Evolutionary conservation across 1,140 invertebrate species (phyloP).

Genomic region (Drosophila busckii): DNA sequence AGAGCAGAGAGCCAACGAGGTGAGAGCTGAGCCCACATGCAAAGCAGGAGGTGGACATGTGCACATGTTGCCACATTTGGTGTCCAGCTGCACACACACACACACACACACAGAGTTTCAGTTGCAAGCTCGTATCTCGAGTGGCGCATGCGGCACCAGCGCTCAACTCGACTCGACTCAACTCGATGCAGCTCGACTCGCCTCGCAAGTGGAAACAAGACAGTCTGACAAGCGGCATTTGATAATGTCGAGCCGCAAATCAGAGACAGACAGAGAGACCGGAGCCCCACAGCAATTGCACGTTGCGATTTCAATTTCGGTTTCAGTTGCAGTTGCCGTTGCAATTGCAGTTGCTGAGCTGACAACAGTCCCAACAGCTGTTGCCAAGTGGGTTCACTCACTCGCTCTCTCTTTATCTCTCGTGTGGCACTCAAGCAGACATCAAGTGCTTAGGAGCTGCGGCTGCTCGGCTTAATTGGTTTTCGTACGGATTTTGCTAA

Average conservation of each 20-base stretch:
- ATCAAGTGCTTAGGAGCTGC: slow-evolving; percentile 37
- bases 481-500: slow-evolving; percentile 25
- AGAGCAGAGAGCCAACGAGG: slow-evolving; percentile 16
- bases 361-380: slow-evolving; percentile 22
- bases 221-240: slow-evolving; percentile 60
- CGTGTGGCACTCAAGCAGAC: slow-evolving; percentile 39
- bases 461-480: slow-evolving; percentile 33
- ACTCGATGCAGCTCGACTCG: too few species aligned
- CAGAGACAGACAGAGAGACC: slow-evolving; percentile 50
- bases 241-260: slow-evolving; percentile 70
- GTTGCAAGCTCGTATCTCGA: too few species aligned
- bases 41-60: slow-evolving; percentile 4
- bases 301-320: slow-evolving; percentile 64
- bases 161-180: too few species aligned
- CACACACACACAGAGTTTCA: too few species aligned
- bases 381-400: slow-evolving; percentile 31
- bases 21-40: slow-evolving; percentile 8
- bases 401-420: slow-evolving; percentile 25
- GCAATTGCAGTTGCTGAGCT: slow-evolving; percentile 12
- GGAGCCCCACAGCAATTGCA: slow-evolving; percentile 43
- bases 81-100: too few species aligned
- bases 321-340: slow-evolving; percentile 28
- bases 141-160: too few species aligned
- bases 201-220: slow-evolving; percentile 34
- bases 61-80: too few species aligned